phyloP scores from a whole-genome alignment of 2,113 vertebrate species.

The Amphiprion percula region DNA sequence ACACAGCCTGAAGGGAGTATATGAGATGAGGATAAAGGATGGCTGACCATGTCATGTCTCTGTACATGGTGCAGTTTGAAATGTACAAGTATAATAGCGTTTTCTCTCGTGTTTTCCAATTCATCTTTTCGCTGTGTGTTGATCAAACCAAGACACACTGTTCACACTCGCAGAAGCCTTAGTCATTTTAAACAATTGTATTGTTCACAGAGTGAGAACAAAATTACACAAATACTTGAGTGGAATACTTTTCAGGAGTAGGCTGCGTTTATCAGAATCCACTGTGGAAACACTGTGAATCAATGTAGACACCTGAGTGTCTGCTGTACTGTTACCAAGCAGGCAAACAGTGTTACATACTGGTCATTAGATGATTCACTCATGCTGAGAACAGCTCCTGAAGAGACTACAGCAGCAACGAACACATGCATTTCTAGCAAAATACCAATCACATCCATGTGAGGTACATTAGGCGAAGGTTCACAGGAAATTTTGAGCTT shows the following conservation, averaged over 20 bases:
- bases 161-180: slow-evolving; percentile 10
- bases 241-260: not conserved
- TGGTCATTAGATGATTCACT: not conserved
- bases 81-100: slow-evolving; percentile 61
- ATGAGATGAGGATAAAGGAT: slow-evolving; percentile 49
- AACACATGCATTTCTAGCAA: too few species aligned
- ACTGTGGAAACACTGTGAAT: not conserved
- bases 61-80: slow-evolving; percentile 59
- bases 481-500: too few species aligned
- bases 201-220: slow-evolving; percentile 16
- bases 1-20: not conserved
- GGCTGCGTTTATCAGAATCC: not conserved
- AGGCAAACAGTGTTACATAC: not conserved
- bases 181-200: slow-evolving; percentile 24
- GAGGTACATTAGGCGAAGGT: too few species aligned
- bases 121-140: slow-evolving; percentile 55
- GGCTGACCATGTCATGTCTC: slow-evolving; percentile 56
- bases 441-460: too few species aligned
- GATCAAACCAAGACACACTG: slow-evolving; percentile 45
- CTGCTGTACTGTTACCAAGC: not conserved
- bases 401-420: not conserved
- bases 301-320: not conserved
- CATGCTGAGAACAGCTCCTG: not conserved
- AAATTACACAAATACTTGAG: slow-evolving; percentile 1
- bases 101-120: slow-evolving; percentile 61